Percentiles rank a stretch among this genome's conserved stretches.
These are phyloP conservation scores for Saccostrea cuccullata DNA, from an alignment of 1,140 invertebrate species.

Conservation along the genomic window DNA sequence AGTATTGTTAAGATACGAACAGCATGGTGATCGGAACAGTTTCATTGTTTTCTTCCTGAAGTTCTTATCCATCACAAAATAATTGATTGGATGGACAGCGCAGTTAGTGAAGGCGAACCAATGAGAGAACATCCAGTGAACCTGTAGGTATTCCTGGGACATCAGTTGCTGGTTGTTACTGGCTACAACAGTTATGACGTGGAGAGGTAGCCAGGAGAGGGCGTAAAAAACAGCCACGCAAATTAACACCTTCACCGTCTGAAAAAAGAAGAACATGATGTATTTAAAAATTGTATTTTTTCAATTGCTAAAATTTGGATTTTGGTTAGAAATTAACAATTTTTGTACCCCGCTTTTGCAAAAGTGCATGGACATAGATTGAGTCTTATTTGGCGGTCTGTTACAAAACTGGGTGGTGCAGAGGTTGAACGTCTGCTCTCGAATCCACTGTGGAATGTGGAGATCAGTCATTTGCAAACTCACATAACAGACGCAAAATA, in stretches of 20 bases:
- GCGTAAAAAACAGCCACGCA: conserved; percentile 47
- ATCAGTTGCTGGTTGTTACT: conserved; percentile 34
- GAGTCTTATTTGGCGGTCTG: too few species aligned
- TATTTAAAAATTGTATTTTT: too few species aligned
- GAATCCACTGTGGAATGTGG: too few species aligned
- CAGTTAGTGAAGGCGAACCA: conserved; percentile 53
- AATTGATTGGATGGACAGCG: conserved; percentile 46
- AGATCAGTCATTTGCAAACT: too few species aligned
- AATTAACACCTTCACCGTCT: conserved; percentile 54
- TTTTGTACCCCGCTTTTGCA: too few species aligned
- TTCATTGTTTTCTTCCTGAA: conserved; percentile 29
- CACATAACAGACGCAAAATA: too few species aligned
- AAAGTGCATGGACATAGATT: too few species aligned
- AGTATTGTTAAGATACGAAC: background rate
- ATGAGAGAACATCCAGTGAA: conserved; percentile 49
- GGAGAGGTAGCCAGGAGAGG: conserved; percentile 51
- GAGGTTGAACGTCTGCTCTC: too few species aligned
- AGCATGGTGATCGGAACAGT: background rate
- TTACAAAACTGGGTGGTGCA: too few species aligned
- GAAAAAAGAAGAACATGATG: conserved; percentile 35
- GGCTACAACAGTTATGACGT: conserved; percentile 39
- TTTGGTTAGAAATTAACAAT: too few species aligned
- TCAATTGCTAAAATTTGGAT: too few species aligned
- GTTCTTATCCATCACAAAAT: conserved; percentile 50
- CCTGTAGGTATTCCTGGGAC: conserved; percentile 37